phyloP scores from a whole-genome alignment of 2,113 vertebrate species.

The Gobio gobio region DNA sequence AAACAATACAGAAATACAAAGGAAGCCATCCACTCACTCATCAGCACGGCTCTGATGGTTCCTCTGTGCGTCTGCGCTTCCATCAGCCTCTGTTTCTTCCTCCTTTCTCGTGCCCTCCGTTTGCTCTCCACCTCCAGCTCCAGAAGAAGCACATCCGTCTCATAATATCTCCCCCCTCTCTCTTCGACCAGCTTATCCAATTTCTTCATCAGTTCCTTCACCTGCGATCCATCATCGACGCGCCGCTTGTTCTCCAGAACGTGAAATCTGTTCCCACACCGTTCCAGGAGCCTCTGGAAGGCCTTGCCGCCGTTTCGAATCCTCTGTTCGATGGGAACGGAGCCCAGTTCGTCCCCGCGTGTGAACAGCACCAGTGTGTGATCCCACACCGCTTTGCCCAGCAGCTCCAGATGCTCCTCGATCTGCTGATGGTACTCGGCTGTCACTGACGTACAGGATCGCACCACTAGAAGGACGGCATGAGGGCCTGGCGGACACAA shows the following conservation, averaged over 20 bases:
- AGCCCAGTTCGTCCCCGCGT: conserved; percentile 70
- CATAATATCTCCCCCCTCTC: conserved; percentile 51
- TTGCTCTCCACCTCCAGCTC: conserved; percentile 68
- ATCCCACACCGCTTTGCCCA: conserved; percentile 68
- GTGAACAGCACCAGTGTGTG: conserved; percentile 75
- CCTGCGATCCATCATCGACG: conserved; percentile 67
- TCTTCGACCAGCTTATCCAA: conserved; percentile 57
- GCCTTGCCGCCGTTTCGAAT: conserved; percentile 59
- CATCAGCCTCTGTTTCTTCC: conserved; percentile 77
- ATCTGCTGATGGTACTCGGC: conserved; percentile 68
- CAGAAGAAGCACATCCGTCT: conserved; percentile 53
- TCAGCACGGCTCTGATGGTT: conserved; percentile 69
- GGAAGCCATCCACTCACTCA: conserved; percentile 63
- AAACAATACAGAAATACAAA: background rate
- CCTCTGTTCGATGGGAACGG: conserved; percentile 66
- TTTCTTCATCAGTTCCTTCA: conserved; percentile 71
- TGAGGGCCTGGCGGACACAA: conserved; percentile 75
- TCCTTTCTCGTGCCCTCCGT: conserved; percentile 73
- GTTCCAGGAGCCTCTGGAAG: conserved; percentile 68
- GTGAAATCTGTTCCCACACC: conserved; percentile 70
- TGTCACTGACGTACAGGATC: conserved; percentile 69
- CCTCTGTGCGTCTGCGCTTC: conserved; percentile 71
- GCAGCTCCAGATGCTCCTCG: conserved; percentile 70
- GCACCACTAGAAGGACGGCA: conserved; percentile 71
- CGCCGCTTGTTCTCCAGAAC: conserved; percentile 69